Conservation (phyloP, 2,113 vertebrate genomes). For the Gavialis gangeticus region DNA sequence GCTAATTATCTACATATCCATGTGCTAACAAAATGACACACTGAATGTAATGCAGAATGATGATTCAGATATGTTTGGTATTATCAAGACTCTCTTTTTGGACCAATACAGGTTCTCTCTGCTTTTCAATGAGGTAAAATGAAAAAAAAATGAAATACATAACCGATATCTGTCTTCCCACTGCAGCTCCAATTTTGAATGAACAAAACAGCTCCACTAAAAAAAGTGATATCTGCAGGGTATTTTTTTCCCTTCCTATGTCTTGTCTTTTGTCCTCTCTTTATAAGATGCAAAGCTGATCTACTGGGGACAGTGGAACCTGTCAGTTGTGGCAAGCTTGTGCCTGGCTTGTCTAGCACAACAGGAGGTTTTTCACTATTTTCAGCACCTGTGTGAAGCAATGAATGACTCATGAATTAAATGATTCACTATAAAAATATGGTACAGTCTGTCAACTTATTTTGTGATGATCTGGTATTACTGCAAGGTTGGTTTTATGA, state of each 20-base stretch:
- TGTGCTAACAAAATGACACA: background rate
- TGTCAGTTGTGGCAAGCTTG: background rate
- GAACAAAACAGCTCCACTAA: background rate
- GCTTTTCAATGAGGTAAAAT: background rate
- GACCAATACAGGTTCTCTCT: background rate
- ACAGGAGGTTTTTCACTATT: conserved; percentile 47
- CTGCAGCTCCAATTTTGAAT: background rate
- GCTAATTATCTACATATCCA: conserved; percentile 32
- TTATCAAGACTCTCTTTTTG: background rate
- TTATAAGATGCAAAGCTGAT: conserved; percentile 29
- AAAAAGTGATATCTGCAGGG: background rate
- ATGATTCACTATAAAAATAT: conserved; percentile 65
- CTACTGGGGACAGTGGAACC: conserved; percentile 23
- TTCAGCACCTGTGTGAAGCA: conserved; percentile 62
- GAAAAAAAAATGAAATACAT: background rate
- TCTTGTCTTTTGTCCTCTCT: background rate
- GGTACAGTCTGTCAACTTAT: conserved; percentile 49
- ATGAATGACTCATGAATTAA: conserved; percentile 68
- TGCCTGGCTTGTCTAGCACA: conserved; percentile 45
- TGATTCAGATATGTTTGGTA: background rate
- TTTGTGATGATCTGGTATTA: conserved; percentile 60
- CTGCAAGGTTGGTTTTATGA: conserved; percentile 57
- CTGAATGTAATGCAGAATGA: background rate
- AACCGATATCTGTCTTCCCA: background rate
- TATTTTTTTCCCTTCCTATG: background rate